Evolutionary conservation across 2,797 vertebrate genomes (phyloP).

Genomic region (Vipera ursinii): DNA sequence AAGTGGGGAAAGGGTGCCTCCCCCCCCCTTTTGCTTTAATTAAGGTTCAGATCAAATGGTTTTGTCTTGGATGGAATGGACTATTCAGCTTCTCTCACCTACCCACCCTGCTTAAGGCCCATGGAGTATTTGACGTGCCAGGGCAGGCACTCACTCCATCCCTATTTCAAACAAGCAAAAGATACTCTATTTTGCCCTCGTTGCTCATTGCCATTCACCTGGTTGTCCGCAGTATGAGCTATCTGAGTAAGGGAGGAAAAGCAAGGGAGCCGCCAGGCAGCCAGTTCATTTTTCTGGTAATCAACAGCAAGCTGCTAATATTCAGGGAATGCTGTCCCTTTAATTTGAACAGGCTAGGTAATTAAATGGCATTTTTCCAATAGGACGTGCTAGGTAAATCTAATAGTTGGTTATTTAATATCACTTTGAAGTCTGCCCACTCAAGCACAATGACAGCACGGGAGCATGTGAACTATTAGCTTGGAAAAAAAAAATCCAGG

Average conservation of each 20-base stretch:
- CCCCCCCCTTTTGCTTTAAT: neutral
- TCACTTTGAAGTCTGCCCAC: slow-evolving; percentile 99
- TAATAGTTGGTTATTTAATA: slow-evolving; percentile 99
- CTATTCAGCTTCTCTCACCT: neutral
- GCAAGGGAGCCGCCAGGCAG: slow-evolving; percentile 70
- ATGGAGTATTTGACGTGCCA: neutral
- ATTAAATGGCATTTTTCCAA: slow-evolving; percentile 99
- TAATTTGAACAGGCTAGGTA: slow-evolving; percentile 99
- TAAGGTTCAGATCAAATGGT: neutral
- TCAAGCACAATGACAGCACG: slow-evolving; percentile 95
- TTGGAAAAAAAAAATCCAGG: slow-evolving; percentile 77
- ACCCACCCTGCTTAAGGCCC: neutral
- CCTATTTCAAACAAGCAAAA: slow-evolving; percentile 32
- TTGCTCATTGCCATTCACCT: slow-evolving; percentile 49
- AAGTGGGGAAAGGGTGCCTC: neutral
- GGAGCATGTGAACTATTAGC: slow-evolving; percentile 98
- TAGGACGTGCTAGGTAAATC: slow-evolving; percentile 99
- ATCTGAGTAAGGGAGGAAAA: slow-evolving; percentile 43
- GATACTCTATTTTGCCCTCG: slow-evolving; percentile 32
- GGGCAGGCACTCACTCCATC: neutral
- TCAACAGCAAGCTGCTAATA: slow-evolving; percentile 86
- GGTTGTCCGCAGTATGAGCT: slow-evolving; percentile 45
- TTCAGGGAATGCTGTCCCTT: slow-evolving; percentile 90
- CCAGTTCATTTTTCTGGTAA: slow-evolving; percentile 88
- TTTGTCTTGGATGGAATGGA: neutral